Evolutionary conservation across 2,113 vertebrate genomes (phyloP), one percentile per base, ranked within the genome.

Genomic region (Larimichthys polyactis): DNA sequence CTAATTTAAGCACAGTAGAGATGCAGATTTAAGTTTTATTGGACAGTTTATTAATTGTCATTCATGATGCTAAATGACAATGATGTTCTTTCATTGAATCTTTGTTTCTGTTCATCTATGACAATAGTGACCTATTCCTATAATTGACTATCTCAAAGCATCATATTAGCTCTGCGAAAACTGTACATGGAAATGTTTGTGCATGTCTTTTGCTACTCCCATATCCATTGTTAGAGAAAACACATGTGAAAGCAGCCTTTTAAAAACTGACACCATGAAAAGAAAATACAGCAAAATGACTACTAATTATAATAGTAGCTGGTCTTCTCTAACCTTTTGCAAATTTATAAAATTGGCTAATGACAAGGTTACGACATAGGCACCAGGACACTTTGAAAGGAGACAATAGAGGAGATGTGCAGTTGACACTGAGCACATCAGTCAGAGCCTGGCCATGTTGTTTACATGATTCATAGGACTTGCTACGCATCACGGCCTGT

Each of bases 401-500:
- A 75, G 81, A 75, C 78, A 80, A 59, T 72, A 64, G 78, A 82
- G 80, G 58, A 79, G 80, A 84, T 79, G 79, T 64, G 75, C 79
- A 83, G 79, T 87, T 92, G 91, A 89, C 89, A 90, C 79, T 58
- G 78, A 81, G 87, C 82, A 73, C 58, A 89, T 84, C 90, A 89
- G 92, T 93, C 89, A 87, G 81, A 83, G 81, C 81, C 86, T 72
- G 84, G 90, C 88, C 83, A 77, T 91, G 83, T 91, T 94, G 94
- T 95, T 93, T 93, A 94, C 93, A 92, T 92, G 93, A 95, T 95
- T 93, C 91, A 86, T 43, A 79, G 82, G 73, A 89, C 87, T 86
- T 36, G 71, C 87, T 74, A 89, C 90, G 91, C 82, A 94, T 93
- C 93, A 93, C 88, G 68, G 78, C 87, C 84, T 75, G 79, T 86